phyloP scores from a whole-genome alignment of 2,888 invertebrate genomes.

The Philaethria dido region DNA sequence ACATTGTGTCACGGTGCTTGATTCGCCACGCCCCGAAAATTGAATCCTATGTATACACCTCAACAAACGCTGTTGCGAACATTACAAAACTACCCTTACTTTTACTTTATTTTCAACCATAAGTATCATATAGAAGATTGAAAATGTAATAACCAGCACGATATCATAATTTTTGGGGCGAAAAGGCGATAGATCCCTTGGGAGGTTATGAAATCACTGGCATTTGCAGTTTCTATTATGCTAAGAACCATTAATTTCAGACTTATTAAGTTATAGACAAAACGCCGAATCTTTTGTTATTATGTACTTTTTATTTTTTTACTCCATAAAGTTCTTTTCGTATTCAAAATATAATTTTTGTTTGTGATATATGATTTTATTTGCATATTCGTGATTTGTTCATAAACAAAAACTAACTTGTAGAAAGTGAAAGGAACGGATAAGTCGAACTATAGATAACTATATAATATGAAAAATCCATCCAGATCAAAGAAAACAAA shows the following conservation, averaged over 20 bases:
- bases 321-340: not conserved
- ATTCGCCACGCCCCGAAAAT: conserved; percentile 84
- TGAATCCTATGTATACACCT: conserved; percentile 80
- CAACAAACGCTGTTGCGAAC: conserved; percentile 60
- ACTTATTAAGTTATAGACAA: conserved; percentile 81
- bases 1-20: conserved; percentile 82
- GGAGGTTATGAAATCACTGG: conserved; percentile 86
- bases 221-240: conserved; percentile 87
- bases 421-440: no score
- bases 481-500: no score
- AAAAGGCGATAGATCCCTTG: conserved; percentile 81
- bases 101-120: conserved; percentile 33
- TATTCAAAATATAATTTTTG: no score
- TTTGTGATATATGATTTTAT: no score
- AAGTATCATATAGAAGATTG: conserved; percentile 45
- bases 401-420: no score
- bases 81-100: conserved; percentile 50
- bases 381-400: no score
- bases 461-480: no score
- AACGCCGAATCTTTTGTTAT: conserved; percentile 53
- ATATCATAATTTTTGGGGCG: conserved; percentile 70
- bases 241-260: conserved; percentile 82
- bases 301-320: conserved; percentile 15
- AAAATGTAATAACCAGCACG: conserved; percentile 47
- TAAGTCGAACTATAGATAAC: no score